phyloP scores from a whole-genome alignment of 1,140 invertebrate species.

The Pectinophora gossypiella region DNA sequence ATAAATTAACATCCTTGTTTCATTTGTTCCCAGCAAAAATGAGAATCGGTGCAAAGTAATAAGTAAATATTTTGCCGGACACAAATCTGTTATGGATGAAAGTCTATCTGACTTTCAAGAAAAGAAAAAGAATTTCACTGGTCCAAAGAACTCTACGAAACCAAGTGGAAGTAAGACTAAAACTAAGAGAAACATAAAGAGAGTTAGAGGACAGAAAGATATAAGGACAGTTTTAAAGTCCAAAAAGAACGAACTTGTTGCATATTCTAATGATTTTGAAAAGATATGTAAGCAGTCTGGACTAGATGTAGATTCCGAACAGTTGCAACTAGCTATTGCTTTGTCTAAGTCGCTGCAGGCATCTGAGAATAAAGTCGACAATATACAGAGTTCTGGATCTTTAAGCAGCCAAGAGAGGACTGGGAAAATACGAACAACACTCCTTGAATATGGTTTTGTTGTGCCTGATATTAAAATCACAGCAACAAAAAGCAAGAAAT shows the following conservation, averaged over 20 bases:
- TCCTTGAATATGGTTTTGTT: conserved; percentile 65
- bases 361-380: conserved; percentile 16
- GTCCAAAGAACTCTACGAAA: conserved; percentile 28
- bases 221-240: conserved; percentile 47
- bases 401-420: conserved; percentile 41
- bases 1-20: conserved; percentile 33
- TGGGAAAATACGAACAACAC: conserved; percentile 47
- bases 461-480: conserved; percentile 38
- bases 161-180: conserved; percentile 24
- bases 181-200: conserved; percentile 23
- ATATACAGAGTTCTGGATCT: conserved; percentile 28
- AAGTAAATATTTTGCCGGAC: conserved; percentile 51
- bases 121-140: conserved; percentile 33
- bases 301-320: conserved; percentile 73
- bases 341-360: conserved; percentile 72
- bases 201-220: conserved; percentile 51
- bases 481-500: conserved; percentile 24
- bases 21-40: conserved; percentile 39
- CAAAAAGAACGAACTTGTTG: conserved; percentile 53
- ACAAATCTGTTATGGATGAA: conserved; percentile 54
- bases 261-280: conserved; percentile 60
- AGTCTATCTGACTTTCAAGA: conserved; percentile 52
- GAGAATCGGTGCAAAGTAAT: conserved; percentile 25
- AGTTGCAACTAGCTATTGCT: conserved; percentile 76
- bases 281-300: conserved; percentile 53